A percentile compares a stretch with the other conserved stretches of the same genome.
These are phyloP conservation scores for Charadrius vociferus DNA, from an alignment of 2,113 vertebrate genomes.

Conservation along the genomic window DNA sequence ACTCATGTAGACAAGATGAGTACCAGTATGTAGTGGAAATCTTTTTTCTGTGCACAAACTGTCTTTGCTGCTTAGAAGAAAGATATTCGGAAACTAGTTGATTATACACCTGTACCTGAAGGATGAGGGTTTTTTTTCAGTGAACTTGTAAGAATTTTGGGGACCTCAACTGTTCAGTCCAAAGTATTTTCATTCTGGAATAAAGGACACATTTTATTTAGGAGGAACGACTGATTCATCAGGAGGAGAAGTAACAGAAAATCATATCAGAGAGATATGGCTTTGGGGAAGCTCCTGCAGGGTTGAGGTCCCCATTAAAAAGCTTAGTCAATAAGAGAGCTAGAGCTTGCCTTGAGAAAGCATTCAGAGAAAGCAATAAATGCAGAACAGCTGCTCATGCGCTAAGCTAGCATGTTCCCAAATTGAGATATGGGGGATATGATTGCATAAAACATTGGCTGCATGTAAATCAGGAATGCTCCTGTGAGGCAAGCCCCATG, in stretches of 20 bases:
- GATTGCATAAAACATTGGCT: not conserved
- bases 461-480: not conserved
- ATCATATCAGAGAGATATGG: not conserved
- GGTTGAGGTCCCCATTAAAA: not conserved
- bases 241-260: not conserved
- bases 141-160: not conserved
- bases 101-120: not conserved
- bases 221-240: not conserved
- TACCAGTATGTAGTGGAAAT: not conserved
- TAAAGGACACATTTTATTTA: not conserved
- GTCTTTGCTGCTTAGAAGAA: not conserved
- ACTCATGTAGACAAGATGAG: not conserved
- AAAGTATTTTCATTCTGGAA: not conserved
- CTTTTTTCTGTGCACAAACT: not conserved
- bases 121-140: not conserved
- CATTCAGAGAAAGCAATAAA: not conserved
- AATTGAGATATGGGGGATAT: not conserved
- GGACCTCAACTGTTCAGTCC: not conserved
- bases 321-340: not conserved
- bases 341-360: not conserved
- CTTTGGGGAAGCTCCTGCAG: not conserved
- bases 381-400: not conserved
- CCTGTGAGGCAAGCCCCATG: not conserved
- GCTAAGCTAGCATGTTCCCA: not conserved
- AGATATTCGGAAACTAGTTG: not conserved